Evolutionary conservation across 1,140 invertebrate genomes (phyloP).

Genomic region (Artemia franciscana): DNA sequence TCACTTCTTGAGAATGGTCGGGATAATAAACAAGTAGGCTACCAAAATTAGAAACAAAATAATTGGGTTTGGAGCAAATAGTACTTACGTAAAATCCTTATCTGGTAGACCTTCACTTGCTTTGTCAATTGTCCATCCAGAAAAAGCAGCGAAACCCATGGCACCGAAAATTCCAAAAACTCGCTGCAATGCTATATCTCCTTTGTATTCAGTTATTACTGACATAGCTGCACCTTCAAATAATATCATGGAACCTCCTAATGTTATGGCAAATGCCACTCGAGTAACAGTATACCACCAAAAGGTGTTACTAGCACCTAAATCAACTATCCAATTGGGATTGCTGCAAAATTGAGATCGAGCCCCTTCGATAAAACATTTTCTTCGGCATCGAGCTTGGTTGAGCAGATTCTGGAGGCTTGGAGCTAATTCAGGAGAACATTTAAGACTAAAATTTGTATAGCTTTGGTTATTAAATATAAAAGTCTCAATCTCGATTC

Average conservation of each 20-base stretch:
- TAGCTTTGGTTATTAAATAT: neutral
- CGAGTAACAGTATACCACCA: conserved; percentile 47
- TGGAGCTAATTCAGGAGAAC: neutral
- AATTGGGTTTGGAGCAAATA: too few relatives aligned
- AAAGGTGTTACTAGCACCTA: conserved; percentile 39
- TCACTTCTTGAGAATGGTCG: too few relatives aligned
- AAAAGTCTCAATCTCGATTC: neutral
- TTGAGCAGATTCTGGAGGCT: neutral
- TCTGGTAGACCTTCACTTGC: conserved; percentile 31
- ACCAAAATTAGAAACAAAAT: too few relatives aligned
- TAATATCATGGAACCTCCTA: conserved; percentile 51
- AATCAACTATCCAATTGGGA: conserved; percentile 18
- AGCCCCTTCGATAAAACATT: neutral
- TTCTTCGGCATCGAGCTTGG: neutral
- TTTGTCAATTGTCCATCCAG: conserved; percentile 45
- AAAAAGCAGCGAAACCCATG: conserved; percentile 51
- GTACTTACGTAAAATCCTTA: conserved; percentile 40
- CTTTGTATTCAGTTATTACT: conserved; percentile 45
- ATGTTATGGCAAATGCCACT: conserved; percentile 35
- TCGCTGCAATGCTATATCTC: conserved; percentile 52
- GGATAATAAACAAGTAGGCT: too few relatives aligned
- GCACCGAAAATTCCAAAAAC: conserved; percentile 52
- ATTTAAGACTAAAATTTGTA: neutral
- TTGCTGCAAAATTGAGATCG: conserved; percentile 9
- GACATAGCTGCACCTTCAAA: conserved; percentile 59